These are phyloP conservation scores for Lerema accius DNA, from an alignment of 1,140 invertebrate genomes.

Conservation along the genomic window DNA sequence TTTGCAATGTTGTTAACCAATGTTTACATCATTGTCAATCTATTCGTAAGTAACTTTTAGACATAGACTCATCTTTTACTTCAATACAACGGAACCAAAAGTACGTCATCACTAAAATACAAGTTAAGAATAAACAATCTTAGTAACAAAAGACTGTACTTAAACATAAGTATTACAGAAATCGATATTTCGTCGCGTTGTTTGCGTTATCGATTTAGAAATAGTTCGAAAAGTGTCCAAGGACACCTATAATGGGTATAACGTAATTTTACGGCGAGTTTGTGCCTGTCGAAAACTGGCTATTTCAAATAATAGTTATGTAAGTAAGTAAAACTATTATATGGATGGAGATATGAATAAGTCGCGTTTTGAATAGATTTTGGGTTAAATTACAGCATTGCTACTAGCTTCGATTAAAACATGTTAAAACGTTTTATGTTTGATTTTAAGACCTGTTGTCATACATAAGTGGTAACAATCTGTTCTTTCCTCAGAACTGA, in stretches of 20 bases:
- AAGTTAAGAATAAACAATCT: constrained; percentile 11
- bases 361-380: background rate
- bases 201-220: constrained; percentile 47
- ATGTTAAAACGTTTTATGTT: too few species aligned
- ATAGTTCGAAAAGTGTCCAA: constrained; percentile 47
- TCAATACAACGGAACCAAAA: constrained; percentile 1
- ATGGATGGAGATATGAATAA: background rate
- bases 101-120: constrained; percentile 9
- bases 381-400: too few species aligned
- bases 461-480: too few species aligned
- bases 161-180: constrained; percentile 27
- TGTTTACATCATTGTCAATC: constrained; percentile 1
- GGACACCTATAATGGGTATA: constrained; percentile 48
- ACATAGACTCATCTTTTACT: constrained; percentile 1
- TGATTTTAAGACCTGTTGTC: too few species aligned
- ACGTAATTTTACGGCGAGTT: constrained; percentile 39
- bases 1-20: constrained; percentile 7
- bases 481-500: too few species aligned
- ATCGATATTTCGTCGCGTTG: constrained; percentile 36
- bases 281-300: constrained; percentile 17
- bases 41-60: background rate
- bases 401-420: too few species aligned
- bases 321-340: constrained; percentile 10
- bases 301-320: constrained; percentile 27
- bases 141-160: constrained; percentile 22